Evolutionary conservation across 2,888 invertebrate species (phyloP).

Genomic region (Ophion obscuratus): DNA sequence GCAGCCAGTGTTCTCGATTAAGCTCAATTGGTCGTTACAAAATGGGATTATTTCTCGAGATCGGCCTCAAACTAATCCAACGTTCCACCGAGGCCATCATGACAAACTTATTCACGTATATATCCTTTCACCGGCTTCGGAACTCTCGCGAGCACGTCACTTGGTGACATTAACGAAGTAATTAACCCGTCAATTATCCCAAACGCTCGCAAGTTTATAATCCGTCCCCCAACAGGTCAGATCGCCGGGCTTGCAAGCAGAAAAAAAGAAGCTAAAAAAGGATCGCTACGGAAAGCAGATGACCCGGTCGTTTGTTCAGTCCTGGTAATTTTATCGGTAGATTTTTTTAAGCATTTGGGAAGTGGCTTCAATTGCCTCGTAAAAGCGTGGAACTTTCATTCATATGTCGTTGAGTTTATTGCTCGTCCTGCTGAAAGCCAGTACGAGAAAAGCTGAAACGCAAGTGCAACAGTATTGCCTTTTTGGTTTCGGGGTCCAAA

Average conservation of each 20-base stretch:
- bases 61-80: constrained; percentile 54
- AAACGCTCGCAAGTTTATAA: constrained; percentile 60
- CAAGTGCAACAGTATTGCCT: too few species aligned
- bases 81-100: constrained; percentile 20
- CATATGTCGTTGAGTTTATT: constrained; percentile 41
- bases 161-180: constrained; percentile 61
- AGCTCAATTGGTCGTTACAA: constrained; percentile 62
- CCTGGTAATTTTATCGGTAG: constrained; percentile 52
- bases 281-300: constrained; percentile 24
- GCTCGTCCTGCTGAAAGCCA: constrained; percentile 42
- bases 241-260: not conserved
- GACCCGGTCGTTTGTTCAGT: constrained; percentile 37
- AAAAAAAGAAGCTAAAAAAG: constrained; percentile 12
- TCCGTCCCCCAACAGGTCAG: constrained; percentile 36
- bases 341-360: constrained; percentile 71
- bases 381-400: constrained; percentile 67
- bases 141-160: constrained; percentile 50
- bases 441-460: constrained; percentile 24
- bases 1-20: constrained; percentile 50
- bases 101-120: not conserved
- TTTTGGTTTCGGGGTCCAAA: too few species aligned
- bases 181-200: constrained; percentile 63
- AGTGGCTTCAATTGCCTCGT: constrained; percentile 74
- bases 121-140: constrained; percentile 4
- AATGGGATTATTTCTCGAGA: constrained; percentile 64